Percentiles rank a stretch among this genome's conserved stretches.
Evolutionary conservation across 2,888 invertebrate species (phyloP).

Genomic region (Galerucella pusilla): DNA sequence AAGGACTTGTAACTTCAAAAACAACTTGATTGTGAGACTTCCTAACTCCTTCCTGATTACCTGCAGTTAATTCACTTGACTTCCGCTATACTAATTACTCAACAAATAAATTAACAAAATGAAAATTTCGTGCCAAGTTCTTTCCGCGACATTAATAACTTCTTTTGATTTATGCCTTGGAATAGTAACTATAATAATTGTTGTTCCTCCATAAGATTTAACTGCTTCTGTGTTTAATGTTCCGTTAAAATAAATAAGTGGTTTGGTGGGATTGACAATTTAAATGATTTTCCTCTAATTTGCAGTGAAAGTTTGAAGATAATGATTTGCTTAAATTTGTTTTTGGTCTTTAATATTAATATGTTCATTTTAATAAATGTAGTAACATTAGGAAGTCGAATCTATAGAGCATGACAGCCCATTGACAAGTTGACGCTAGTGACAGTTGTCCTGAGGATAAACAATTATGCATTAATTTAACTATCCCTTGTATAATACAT

Average conservation of each 20-base stretch:
- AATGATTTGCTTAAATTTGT: background rate
- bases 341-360: background rate
- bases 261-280: slow-evolving; percentile 9
- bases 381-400: no score
- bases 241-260: slow-evolving; percentile 3
- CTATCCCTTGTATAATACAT: no score
- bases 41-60: background rate
- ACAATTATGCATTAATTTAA: no score
- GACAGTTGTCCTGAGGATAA: no score
- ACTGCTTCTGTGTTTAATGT: slow-evolving; percentile 16
- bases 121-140: slow-evolving; percentile 1
- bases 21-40: background rate
- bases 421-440: no score
- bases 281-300: background rate
- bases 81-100: slow-evolving; percentile 4
- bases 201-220: slow-evolving; percentile 2
- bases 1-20: background rate
- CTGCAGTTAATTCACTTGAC: background rate
- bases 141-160: slow-evolving; percentile 24
- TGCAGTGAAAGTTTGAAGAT: background rate
- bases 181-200: slow-evolving; percentile 18
- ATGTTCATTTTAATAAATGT: no score
- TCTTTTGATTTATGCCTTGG: slow-evolving; percentile 19
- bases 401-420: no score
- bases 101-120: slow-evolving; percentile 14